phyloP scores from a whole-genome alignment of 2,888 invertebrate genomes.

The Hydroisotoma schaefferi region DNA sequence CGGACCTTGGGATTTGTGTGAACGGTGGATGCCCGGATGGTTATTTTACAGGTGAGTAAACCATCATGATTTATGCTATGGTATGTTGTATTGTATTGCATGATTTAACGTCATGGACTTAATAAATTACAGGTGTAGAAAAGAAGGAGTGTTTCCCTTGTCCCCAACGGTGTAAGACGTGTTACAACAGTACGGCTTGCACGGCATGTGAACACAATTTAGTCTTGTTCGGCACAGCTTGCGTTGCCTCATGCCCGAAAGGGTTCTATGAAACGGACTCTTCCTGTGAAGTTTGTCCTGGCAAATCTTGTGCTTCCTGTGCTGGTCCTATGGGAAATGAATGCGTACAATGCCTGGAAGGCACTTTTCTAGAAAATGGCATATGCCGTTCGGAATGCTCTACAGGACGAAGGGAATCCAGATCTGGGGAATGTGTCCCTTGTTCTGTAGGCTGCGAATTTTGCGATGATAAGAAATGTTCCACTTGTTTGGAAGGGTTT shows the following conservation, averaged over 20 bases:
- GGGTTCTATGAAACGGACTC: constrained; percentile 82
- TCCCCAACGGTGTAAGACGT: constrained; percentile 80
- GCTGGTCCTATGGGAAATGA: constrained; percentile 52
- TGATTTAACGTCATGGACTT: constrained; percentile 1
- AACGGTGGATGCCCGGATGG: constrained; percentile 87
- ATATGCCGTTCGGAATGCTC: constrained; percentile 36
- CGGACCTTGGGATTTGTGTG: constrained; percentile 79
- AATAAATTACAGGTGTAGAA: constrained; percentile 59
- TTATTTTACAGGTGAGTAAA: constrained; percentile 70
- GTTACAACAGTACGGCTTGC: constrained; percentile 75
- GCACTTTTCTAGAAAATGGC: constrained; percentile 31
- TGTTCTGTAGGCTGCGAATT: constrained; percentile 36
- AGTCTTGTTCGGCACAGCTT: constrained; percentile 73
- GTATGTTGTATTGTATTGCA: constrained; percentile 20
- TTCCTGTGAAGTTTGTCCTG: constrained; percentile 75
- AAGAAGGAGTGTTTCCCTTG: constrained; percentile 78
- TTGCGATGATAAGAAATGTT: constrained; percentile 37
- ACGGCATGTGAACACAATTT: constrained; percentile 85
- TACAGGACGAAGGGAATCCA: constrained; percentile 27
- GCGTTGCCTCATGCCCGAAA: constrained; percentile 76
- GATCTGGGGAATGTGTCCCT: constrained; percentile 20
- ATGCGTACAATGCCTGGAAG: constrained; percentile 39
- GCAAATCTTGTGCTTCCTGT: constrained; percentile 66
- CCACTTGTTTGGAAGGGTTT: constrained; percentile 32
- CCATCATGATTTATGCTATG: constrained; percentile 20